Percentiles rank a stretch among this genome's conserved stretches.
Evolutionary conservation across 2,888 invertebrate genomes (phyloP).

Genomic region (Tricholauxania praeusta): DNA sequence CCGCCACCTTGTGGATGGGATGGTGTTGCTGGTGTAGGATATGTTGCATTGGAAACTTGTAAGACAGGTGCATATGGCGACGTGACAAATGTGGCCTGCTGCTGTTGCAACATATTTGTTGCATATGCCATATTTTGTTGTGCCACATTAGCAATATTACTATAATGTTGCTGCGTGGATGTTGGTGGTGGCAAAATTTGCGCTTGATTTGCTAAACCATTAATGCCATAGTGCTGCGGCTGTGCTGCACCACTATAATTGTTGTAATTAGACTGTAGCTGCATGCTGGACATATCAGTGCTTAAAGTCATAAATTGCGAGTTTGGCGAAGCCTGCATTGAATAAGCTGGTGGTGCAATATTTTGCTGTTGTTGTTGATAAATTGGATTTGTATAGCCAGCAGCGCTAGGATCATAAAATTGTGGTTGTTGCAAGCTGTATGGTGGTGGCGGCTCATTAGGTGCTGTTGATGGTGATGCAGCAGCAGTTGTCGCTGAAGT

Average conservation of each 20-base stretch:
- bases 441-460: slow-evolving; percentile 65
- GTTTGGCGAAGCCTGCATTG: slow-evolving; percentile 59
- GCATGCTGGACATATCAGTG: slow-evolving; percentile 54
- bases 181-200: not conserved
- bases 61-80: slow-evolving; percentile 1
- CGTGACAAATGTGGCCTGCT: slow-evolving; percentile 14
- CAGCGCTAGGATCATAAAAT: slow-evolving; percentile 59
- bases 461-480: slow-evolving; percentile 48
- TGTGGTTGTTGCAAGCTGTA: slow-evolving; percentile 61
- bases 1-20: slow-evolving; percentile 26
- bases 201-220: slow-evolving; percentile 6
- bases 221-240: not conserved
- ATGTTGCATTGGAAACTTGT: not conserved
- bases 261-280: slow-evolving; percentile 37
- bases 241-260: slow-evolving; percentile 38
- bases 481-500: slow-evolving; percentile 6
- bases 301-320: slow-evolving; percentile 55
- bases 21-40: slow-evolving; percentile 36
- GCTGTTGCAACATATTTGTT: slow-evolving; percentile 47
- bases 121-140: slow-evolving; percentile 35
- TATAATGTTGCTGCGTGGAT: slow-evolving; percentile 44
- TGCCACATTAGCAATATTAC: slow-evolving; percentile 20
- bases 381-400: slow-evolving; percentile 65
- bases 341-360: slow-evolving; percentile 64
- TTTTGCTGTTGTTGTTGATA: slow-evolving; percentile 64